Evolutionary conservation across 1,140 invertebrate species (phyloP).

Genomic region (Pseudomyrmex gracilis): DNA sequence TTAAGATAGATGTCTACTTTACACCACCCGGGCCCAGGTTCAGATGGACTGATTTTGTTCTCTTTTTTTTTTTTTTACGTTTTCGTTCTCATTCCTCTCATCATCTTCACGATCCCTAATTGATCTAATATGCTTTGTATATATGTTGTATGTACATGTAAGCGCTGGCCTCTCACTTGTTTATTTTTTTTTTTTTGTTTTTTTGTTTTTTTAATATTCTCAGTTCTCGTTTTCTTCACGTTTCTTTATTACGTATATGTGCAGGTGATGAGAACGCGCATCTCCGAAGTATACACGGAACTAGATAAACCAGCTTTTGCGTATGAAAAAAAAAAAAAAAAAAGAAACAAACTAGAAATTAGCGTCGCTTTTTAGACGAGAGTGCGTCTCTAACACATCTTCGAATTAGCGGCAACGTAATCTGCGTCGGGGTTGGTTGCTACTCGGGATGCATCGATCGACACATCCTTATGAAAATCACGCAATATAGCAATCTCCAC

Average conservation of each 20-base stretch:
- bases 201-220: slow-evolving; percentile 49
- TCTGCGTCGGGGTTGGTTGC: neutral
- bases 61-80: slow-evolving; percentile 10
- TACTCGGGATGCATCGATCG: slow-evolving; percentile 31
- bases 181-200: slow-evolving; percentile 21
- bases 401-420: neutral
- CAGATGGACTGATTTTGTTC: slow-evolving; percentile 80
- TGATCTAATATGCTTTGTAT: slow-evolving; percentile 79
- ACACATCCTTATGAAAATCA: slow-evolving; percentile 30
- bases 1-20: slow-evolving; percentile 85
- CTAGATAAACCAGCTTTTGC: slow-evolving; percentile 41
- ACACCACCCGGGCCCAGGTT: slow-evolving; percentile 82
- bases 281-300: slow-evolving; percentile 80
- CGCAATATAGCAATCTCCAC: slow-evolving; percentile 78
- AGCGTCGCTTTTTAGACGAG: slow-evolving; percentile 2
- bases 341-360: slow-evolving; percentile 43
- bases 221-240: slow-evolving; percentile 35
- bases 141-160: slow-evolving; percentile 82
- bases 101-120: slow-evolving; percentile 79
- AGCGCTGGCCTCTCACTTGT: slow-evolving; percentile 71
- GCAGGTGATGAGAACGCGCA: slow-evolving; percentile 78
- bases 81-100: slow-evolving; percentile 59
- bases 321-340: neutral
- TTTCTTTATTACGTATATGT: slow-evolving; percentile 81
- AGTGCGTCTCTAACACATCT: slow-evolving; percentile 27